Evolutionary conservation across 2,888 invertebrate species (phyloP), one percentile per base, ranked within the genome.

Genomic region (Thymelicus sylvestris): DNA sequence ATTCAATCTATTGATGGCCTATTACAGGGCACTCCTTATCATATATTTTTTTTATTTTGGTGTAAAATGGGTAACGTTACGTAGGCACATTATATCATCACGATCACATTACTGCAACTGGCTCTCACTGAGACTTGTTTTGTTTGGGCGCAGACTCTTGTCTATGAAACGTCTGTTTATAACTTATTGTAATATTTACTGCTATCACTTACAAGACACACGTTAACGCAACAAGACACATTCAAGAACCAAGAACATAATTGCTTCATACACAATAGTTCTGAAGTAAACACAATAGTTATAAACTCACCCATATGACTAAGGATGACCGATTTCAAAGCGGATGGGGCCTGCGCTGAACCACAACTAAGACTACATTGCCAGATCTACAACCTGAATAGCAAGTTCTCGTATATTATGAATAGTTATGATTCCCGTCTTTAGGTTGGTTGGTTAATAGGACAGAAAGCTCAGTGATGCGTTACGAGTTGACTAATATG

Each of bases 391-490:
- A 80, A 84, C 80, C 79, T 81, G 80, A 83, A 82, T 78, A 71
- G 81, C 78, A 77, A 77, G 83, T 82, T 80, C 81, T 82, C 78
- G 78, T 79, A 73, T 75, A 78, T 80, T 75, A 78, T 77, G 77
- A 79, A 78, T 75, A 75, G 77, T 74, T 79, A 81, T 81, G 80
- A 82, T 79, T 80, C 78, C 76, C 78, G 79, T 86, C 82, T 82
- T 83, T 82, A 82, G 82, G 79, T 80, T 79, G 80, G 79, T 78
- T 84, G 86, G 81, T 86, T 87, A 87, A 84, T 89, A 84, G 88
- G 83, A 83, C 87, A 88, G 85, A 86, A 86, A 86, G 83, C 74
- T 74, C 84, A 80, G 75, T 83, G 84, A 86, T 80, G 89, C 89
- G 82, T 73, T 81, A 57, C 70, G 60, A 31, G 31, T 31, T 31